Evolutionary conservation across 2,888 invertebrate genomes (phyloP).

Genomic region (Podotricha telesiphe): DNA sequence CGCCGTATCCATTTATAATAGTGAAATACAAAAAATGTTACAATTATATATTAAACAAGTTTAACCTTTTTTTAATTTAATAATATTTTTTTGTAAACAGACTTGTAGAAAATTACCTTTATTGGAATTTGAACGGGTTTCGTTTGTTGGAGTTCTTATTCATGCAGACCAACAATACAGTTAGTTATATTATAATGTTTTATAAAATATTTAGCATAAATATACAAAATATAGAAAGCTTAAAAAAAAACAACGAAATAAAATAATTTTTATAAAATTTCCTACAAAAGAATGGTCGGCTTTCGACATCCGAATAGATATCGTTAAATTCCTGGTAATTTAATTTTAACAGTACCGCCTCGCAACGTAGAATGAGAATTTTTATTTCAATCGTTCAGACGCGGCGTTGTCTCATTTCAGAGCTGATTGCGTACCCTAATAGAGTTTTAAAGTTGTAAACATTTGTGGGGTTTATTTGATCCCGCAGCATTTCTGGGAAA

Average conservation of each 20-base stretch:
- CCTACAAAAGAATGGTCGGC: no score
- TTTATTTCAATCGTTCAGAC: conserved; percentile 43
- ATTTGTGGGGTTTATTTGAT: conserved; percentile 18
- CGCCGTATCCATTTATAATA: conserved; percentile 7
- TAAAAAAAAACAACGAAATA: neutral
- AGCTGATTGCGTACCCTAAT: conserved; percentile 31
- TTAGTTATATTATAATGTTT: no score
- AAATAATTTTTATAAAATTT: neutral
- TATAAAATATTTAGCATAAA: no score
- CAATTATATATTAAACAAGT: neutral
- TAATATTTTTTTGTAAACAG: no score
- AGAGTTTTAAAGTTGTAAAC: conserved; percentile 33
- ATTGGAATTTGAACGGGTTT: no score
- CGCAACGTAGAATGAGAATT: conserved; percentile 48
- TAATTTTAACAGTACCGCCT: conserved; percentile 28
- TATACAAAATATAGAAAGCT: no score
- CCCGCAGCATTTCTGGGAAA: neutral
- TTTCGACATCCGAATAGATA: neutral
- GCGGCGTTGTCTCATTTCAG: conserved; percentile 31
- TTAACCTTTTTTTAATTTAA: no score
- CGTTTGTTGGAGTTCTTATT: no score
- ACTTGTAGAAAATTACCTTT: no score
- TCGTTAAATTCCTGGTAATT: neutral
- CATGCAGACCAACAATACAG: no score
- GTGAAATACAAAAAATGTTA: neutral